Evolutionary conservation across 2,797 vertebrate genomes (phyloP).

Genomic region (Lophius americanus): DNA sequence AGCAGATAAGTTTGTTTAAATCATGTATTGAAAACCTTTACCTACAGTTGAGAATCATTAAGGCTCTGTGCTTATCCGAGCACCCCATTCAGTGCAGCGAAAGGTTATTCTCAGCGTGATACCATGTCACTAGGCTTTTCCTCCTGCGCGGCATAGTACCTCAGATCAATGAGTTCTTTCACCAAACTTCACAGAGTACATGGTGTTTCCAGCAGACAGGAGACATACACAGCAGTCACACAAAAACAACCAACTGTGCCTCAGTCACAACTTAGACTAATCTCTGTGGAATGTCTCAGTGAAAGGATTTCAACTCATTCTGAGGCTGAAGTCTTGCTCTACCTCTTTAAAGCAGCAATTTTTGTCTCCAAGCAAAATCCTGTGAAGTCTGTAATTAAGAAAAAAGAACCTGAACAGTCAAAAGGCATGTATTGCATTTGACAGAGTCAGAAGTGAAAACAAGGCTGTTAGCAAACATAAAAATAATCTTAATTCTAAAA

Average conservation of each 20-base stretch:
- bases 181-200: conserved; percentile 68
- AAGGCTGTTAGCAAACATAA: conserved; percentile 15
- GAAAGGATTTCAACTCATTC: conserved; percentile 58
- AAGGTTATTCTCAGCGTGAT: conserved; percentile 66
- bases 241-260: conserved; percentile 66
- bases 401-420: conserved; percentile 21
- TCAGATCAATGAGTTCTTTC: conserved; percentile 76
- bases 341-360: conserved; percentile 46
- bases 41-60: conserved; percentile 15
- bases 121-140: conserved; percentile 50
- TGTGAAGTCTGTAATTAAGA: conserved; percentile 56
- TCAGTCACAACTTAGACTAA: conserved; percentile 52
- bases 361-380: conserved; percentile 46
- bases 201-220: conserved; percentile 66
- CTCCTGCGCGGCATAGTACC: conserved; percentile 55
- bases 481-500: conserved; percentile 19
- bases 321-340: conserved; percentile 35
- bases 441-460: conserved; percentile 27
- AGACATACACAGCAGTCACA: conserved; percentile 57
- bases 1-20: conserved; percentile 18
- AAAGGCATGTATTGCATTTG: conserved; percentile 29
- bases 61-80: conserved; percentile 29
- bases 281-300: conserved; percentile 72
- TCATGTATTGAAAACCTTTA: conserved; percentile 2
- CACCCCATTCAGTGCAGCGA: conserved; percentile 42